Base-by-base conservation (phyloP, 1,140 invertebrate species). In the Drosophila albomicans region DNA sequence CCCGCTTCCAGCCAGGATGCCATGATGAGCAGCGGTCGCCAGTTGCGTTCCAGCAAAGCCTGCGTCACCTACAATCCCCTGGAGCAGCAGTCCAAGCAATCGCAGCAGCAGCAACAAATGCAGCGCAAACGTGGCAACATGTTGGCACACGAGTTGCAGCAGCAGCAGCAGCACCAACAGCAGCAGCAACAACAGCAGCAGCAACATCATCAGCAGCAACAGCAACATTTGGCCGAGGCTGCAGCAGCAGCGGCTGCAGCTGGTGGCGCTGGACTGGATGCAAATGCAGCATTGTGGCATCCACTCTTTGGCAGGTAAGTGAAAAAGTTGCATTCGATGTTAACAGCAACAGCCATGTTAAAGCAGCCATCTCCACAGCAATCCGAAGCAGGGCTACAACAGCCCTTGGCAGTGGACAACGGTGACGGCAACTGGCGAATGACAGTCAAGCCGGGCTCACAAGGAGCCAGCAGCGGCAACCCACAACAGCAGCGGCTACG, bases 251-350 rank as follows among this genome's bases (percentile, higher is more conserved):
- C 74, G 7, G 78, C 69, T 11, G 48, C 61, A 13, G 68, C 52
- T 7, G 75, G 49, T 1, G 81, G 25, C 77, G 72, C 46, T 8
- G 74, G 32, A 78, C 92, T 93, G 58, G 93, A 94, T 51, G 88
- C 93, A 32, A 94, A 95, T 68, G 94, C 94, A 38, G 94, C 95
- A 43, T 91, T 96, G 15, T 96, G 95, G 95, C 95, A 96, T 93
- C 95, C 95, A 4, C 92, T 96, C 0, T 96, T 96, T 82, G 95
- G 95, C 92, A 95, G 95, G 95, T 96, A 92, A 94, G 91, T 57
- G 32, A 15, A 30, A 13, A 20, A 13, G 2, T 10, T 28, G 20
- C 7, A 0, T 32, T 11, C 8, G 1, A 35, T 49, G 7, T 25
- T 35, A 38, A 38, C 0, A 38, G 35, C 35, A 38, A 10, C 20